These are phyloP conservation scores for Thumatha senex DNA, from an alignment of 2,888 invertebrate genomes.

Conservation along the genomic window DNA sequence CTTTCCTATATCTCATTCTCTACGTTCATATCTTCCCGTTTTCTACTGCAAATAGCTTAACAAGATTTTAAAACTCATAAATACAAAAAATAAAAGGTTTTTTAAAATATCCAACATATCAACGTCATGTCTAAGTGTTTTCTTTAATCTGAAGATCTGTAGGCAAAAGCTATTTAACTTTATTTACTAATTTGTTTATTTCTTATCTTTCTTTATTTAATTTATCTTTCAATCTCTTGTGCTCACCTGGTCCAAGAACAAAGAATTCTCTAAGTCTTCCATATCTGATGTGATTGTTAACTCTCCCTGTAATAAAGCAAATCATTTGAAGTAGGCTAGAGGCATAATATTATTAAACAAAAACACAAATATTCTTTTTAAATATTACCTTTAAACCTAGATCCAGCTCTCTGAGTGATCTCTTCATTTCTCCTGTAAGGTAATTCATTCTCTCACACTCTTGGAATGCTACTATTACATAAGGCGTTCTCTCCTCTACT, in stretches of 20 bases:
- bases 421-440: slow-evolving; percentile 94
- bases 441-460: slow-evolving; percentile 98
- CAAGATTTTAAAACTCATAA: no score
- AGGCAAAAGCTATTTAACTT: no score
- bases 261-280: slow-evolving; percentile 96
- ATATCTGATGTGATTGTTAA: slow-evolving; percentile 97
- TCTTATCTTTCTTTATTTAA: neutral
- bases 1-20: no score
- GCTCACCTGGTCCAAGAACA: slow-evolving; percentile 92
- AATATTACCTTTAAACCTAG: slow-evolving; percentile 91
- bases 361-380: no score
- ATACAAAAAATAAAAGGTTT: no score
- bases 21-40: no score
- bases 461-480: slow-evolving; percentile 97
- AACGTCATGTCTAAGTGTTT: no score
- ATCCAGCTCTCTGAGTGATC: slow-evolving; percentile 95
- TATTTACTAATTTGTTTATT: no score
- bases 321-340: neutral
- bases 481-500: slow-evolving; percentile 97
- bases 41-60: no score
- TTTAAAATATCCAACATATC: no score
- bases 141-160: no score
- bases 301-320: slow-evolving; percentile 87
- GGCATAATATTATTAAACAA: neutral
- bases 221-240: slow-evolving; percentile 28